Conservation (phyloP, 2,797 vertebrate species). For the Choloepus didactylus region DNA sequence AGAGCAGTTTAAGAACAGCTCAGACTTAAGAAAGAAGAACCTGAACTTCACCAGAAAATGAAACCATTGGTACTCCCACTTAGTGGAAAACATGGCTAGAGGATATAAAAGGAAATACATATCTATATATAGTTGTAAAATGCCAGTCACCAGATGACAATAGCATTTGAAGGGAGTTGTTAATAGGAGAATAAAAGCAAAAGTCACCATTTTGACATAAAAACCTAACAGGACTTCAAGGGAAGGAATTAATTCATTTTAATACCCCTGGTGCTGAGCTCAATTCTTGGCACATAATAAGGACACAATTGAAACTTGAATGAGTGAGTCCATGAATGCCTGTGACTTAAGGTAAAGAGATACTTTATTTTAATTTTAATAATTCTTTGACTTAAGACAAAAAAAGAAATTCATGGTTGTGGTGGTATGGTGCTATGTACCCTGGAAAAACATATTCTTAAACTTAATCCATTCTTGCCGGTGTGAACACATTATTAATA, state of each 20-base stretch:
- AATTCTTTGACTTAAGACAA: too few relatives aligned
- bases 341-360: too few relatives aligned
- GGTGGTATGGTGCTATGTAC: too few relatives aligned
- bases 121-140: not conserved
- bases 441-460: too few relatives aligned
- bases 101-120: not conserved
- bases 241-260: not conserved
- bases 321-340: too few relatives aligned
- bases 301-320: too few relatives aligned
- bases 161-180: not conserved
- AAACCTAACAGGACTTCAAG: not conserved
- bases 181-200: conserved; percentile 1
- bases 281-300: too few relatives aligned
- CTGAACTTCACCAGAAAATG: not conserved
- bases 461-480: too few relatives aligned
- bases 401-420: not conserved
- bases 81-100: not conserved
- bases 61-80: too few relatives aligned
- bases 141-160: not conserved
- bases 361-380: too few relatives aligned
- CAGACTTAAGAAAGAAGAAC: not conserved
- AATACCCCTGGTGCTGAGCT: too few relatives aligned
- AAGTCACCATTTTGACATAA: not conserved
- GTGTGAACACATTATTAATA: too few relatives aligned
- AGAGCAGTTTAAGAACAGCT: not conserved